phyloP scores from a whole-genome alignment of 35 echinoderm and acorn worm genomes.

The Acanthaster planci region DNA sequence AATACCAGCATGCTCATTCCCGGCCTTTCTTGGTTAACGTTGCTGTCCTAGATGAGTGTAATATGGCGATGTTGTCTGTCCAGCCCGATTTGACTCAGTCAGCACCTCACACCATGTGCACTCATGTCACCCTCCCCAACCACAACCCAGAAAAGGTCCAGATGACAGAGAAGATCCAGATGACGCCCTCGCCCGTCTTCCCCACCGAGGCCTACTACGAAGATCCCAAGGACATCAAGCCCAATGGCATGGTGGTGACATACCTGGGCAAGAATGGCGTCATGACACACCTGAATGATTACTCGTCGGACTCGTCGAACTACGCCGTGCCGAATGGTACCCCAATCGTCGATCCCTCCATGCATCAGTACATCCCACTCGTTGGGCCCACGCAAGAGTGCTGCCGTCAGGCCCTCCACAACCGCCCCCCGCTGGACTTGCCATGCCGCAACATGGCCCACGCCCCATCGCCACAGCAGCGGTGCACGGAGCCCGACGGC shows the following conservation, averaged over 20 bases:
- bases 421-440: background rate
- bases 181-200: constrained; percentile 48
- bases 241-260: constrained; percentile 68
- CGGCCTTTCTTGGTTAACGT: too few species aligned
- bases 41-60: constrained; percentile 76
- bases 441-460: background rate
- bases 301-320: constrained; percentile 68
- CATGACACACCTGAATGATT: constrained; percentile 74
- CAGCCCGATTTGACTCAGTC: constrained; percentile 86
- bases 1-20: too few species aligned
- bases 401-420: constrained; percentile 1
- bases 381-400: constrained; percentile 58
- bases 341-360: constrained; percentile 44
- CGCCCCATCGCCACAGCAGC: background rate
- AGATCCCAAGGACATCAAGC: constrained; percentile 49
- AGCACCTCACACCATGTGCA: constrained; percentile 41
- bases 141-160: constrained; percentile 64
- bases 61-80: constrained; percentile 75
- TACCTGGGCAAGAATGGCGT: constrained; percentile 77
- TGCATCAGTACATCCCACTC: constrained; percentile 81
- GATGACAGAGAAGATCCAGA: constrained; percentile 73
- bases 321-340: constrained; percentile 77
- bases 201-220: constrained; percentile 38
- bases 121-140: constrained; percentile 60
- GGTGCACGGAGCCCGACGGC: background rate